These are phyloP conservation scores for Microctenopoma steveboyesi DNA, from an alignment of 2,797 vertebrate species.

Conservation along the genomic window DNA sequence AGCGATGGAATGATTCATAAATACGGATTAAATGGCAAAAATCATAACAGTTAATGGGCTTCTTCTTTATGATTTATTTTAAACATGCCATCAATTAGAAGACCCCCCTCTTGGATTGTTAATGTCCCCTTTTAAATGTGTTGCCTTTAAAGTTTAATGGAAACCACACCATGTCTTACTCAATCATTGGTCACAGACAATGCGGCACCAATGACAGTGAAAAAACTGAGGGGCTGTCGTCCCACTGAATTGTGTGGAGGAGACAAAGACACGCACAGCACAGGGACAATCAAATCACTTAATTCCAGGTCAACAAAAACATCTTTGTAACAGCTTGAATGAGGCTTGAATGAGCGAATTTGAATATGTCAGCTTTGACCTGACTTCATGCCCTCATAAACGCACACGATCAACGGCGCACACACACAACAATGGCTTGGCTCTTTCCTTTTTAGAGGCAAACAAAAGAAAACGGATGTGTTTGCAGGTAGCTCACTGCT, in stretches of 20 bases:
- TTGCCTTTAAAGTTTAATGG: constrained; percentile 12
- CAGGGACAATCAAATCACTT: constrained; percentile 18
- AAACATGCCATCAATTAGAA: constrained; percentile 1
- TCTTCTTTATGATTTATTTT: background rate
- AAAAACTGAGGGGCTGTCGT: constrained; percentile 16
- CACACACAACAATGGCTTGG: constrained; percentile 17
- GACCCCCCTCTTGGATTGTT: background rate
- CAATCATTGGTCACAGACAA: constrained; percentile 43
- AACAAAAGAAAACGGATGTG: constrained; percentile 52
- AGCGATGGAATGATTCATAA: constrained; percentile 17
- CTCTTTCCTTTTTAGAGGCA: constrained; percentile 27
- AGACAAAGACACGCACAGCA: constrained; percentile 7
- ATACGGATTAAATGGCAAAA: background rate
- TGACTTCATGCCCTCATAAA: background rate
- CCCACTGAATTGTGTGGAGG: background rate
- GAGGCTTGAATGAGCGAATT: constrained; percentile 2
- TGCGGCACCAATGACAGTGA: constrained; percentile 10
- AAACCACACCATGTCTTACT: constrained; percentile 29
- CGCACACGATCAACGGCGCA: constrained; percentile 1
- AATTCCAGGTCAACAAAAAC: constrained; percentile 5
- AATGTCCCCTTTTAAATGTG: constrained; percentile 6
- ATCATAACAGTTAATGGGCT: background rate
- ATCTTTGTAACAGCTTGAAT: background rate
- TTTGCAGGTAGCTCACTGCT: constrained; percentile 44
- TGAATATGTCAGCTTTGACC: constrained; percentile 31